Conservation (phyloP, 1,140 invertebrate species). For the Diachasma alloeum region DNA sequence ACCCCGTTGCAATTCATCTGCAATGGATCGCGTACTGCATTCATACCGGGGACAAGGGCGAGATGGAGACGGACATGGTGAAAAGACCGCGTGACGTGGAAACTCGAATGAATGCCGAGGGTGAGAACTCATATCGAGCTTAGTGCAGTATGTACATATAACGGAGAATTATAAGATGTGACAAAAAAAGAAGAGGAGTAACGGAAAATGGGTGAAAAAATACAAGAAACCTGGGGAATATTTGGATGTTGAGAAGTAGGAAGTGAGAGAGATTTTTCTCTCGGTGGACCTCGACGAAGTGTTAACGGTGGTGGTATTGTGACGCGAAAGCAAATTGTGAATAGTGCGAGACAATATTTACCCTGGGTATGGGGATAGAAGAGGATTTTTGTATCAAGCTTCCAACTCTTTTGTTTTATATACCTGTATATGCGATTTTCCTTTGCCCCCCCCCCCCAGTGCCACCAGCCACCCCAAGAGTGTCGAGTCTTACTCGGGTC, state of each 20-base stretch:
- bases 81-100: conserved; percentile 20
- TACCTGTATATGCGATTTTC: conserved; percentile 34
- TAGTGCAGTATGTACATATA: not conserved
- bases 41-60: conserved; percentile 13
- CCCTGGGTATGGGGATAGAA: conserved; percentile 35
- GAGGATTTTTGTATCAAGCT: conserved; percentile 44
- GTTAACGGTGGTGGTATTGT: conserved; percentile 28
- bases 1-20: conserved; percentile 17
- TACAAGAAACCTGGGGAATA: not conserved
- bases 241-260: conserved; percentile 1
- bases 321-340: conserved; percentile 33
- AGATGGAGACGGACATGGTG: conserved; percentile 20
- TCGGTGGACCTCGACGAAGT: conserved; percentile 5
- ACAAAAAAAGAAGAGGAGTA: not conserved
- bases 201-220: conserved; percentile 14
- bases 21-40: conserved; percentile 9
- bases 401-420: conserved; percentile 46
- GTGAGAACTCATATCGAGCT: not conserved
- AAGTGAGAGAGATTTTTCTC: not conserved
- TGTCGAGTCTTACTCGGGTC: conserved; percentile 27
- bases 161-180: not conserved
- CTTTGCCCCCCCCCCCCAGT: conserved; percentile 6
- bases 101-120: conserved; percentile 12
- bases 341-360: conserved; percentile 51
- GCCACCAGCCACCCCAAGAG: not conserved